Conservation (phyloP, 2,797 vertebrate genomes). For the Diglossa cyanea region DNA sequence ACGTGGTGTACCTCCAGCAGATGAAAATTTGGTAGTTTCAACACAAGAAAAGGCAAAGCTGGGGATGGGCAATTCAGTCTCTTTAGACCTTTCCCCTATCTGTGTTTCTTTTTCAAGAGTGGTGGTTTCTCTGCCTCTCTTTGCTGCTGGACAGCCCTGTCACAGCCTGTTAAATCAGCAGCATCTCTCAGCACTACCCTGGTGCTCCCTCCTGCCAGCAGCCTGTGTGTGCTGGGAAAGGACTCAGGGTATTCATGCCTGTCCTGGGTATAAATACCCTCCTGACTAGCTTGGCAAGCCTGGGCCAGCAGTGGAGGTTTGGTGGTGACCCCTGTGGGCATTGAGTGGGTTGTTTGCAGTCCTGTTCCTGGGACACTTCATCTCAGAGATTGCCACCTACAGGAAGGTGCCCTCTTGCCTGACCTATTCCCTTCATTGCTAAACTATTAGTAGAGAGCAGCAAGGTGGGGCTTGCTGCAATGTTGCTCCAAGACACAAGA, state of each 20-base stretch:
- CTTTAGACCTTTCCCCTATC: not conserved
- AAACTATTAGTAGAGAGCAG: not conserved
- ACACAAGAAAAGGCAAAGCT: not conserved
- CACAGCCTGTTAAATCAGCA: slow-evolving; percentile 19
- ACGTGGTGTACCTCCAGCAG: not conserved
- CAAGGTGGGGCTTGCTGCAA: not conserved
- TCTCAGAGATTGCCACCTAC: not conserved
- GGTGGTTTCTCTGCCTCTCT: not conserved
- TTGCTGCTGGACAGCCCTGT: slow-evolving; percentile 38
- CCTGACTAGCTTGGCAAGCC: not conserved
- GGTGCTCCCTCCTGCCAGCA: not conserved
- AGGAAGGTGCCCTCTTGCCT: not conserved
- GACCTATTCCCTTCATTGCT: not conserved
- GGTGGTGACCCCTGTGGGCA: not conserved
- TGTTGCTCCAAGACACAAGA: not conserved
- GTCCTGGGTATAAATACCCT: not conserved
- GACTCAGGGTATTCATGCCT: not conserved
- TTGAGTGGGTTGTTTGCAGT: not conserved
- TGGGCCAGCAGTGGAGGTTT: not conserved
- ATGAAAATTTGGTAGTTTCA: not conserved
- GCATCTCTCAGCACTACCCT: not conserved
- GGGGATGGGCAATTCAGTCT: not conserved
- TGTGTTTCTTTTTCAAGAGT: not conserved
- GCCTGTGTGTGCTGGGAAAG: not conserved
- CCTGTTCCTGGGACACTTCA: not conserved